Evolutionary conservation across 2,888 invertebrate genomes (phyloP).

Genomic region (Digitonthophagus gazella): DNA sequence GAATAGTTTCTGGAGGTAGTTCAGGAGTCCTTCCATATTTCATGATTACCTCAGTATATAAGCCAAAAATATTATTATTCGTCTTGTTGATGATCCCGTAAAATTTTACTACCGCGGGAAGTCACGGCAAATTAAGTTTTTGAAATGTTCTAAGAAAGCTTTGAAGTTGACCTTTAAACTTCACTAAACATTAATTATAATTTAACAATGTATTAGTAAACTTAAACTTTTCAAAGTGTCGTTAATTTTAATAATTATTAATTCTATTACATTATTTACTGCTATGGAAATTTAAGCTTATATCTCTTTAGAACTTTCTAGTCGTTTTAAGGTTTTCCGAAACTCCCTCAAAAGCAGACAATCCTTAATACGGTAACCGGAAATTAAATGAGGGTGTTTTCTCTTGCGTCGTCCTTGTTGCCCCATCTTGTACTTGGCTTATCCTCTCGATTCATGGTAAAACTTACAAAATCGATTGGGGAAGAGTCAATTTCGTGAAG

Average conservation of each 20-base stretch:
- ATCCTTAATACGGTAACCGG: not conserved
- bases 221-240: no score
- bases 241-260: no score
- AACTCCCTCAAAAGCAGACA: not conserved
- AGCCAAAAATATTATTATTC: not conserved
- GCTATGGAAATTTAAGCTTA: no score
- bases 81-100: not conserved
- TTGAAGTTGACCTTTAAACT: no score
- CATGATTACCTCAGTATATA: not conserved
- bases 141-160: no score
- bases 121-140: not conserved
- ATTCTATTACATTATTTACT: no score
- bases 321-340: not conserved
- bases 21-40: not conserved
- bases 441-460: not conserved
- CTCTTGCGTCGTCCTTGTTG: not conserved
- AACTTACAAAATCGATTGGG: not conserved
- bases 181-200: not conserved
- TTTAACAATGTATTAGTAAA: no score
- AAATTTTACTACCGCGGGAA: not conserved
- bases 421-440: not conserved
- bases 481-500: not conserved
- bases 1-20: not conserved
- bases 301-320: no score
- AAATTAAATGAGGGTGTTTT: not conserved